These are phyloP conservation scores for Sardinella longiceps DNA, from an alignment of 2,797 vertebrate genomes.

Conservation along the genomic window DNA sequence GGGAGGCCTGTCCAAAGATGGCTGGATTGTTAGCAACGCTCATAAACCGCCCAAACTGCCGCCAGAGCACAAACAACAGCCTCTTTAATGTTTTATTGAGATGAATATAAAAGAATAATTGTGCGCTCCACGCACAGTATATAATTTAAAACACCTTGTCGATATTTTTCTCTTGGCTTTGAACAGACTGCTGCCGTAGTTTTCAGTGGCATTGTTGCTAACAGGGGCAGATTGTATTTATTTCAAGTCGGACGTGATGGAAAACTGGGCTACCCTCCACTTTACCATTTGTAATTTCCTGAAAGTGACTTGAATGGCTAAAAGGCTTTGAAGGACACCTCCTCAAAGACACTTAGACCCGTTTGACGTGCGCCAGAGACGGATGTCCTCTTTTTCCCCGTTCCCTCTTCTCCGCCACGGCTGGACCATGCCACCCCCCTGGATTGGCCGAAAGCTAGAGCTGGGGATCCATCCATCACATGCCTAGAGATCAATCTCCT, in stretches of 20 bases:
- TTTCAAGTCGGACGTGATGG: not conserved
- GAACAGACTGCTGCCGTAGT: not conserved
- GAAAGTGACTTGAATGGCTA: conserved; percentile 9
- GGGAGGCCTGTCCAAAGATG: conserved; percentile 15
- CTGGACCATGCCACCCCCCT: not conserved
- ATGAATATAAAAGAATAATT: conserved; percentile 28
- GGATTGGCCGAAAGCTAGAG: conserved; percentile 30
- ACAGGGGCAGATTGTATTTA: conserved; percentile 1
- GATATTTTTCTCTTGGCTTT: conserved; percentile 1
- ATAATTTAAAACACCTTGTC: conserved; percentile 18
- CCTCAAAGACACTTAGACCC: not conserved
- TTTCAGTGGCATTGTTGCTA: not conserved
- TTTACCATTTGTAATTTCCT: conserved; percentile 18
- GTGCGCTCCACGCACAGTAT: not conserved
- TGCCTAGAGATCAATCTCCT: conserved; percentile 45
- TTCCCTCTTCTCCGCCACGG: not conserved
- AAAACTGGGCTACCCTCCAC: not conserved
- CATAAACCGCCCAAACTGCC: not conserved
- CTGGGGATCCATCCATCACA: conserved; percentile 47
- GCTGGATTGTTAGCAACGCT: conserved; percentile 2
- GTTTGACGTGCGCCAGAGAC: conserved; percentile 13
- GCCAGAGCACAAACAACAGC: conserved; percentile 7
- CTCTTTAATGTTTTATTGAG: conserved; percentile 18
- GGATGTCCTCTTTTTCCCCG: conserved; percentile 29
- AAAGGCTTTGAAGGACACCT: conserved; percentile 27